These are phyloP conservation scores for Oryctes rhinoceros DNA, from an alignment of 1,140 invertebrate genomes.

Conservation along the genomic window DNA sequence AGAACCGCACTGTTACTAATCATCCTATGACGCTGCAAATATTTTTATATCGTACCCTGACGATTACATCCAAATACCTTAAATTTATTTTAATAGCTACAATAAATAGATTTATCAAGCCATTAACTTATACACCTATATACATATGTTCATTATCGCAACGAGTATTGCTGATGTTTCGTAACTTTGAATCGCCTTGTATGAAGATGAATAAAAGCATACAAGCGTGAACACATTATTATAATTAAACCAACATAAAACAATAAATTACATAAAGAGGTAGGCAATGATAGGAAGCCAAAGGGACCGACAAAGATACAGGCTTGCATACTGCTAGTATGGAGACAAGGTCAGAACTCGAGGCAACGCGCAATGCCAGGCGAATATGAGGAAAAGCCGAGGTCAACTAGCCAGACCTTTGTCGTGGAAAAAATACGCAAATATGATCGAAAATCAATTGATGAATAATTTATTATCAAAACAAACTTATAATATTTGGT, in stretches of 20 bases:
- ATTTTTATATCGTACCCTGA: no score
- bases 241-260: background rate
- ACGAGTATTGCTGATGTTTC: background rate
- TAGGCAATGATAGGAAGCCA: slow-evolving; percentile 3
- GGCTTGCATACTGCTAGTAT: background rate
- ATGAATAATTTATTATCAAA: background rate
- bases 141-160: no score
- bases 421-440: background rate
- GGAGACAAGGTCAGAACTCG: slow-evolving; percentile 15
- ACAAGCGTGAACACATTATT: background rate
- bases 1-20: no score
- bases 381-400: background rate
- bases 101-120: no score
- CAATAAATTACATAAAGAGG: slow-evolving; percentile 2
- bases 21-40: no score
- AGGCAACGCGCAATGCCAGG: background rate
- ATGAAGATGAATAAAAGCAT: background rate
- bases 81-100: no score
- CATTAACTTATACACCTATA: no score
- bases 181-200: background rate
- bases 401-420: background rate
- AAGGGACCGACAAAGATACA: slow-evolving; percentile 16
- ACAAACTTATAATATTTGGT: no score
- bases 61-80: no score
- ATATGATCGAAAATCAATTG: background rate